A percentile compares a stretch with the other conserved stretches of the same genome.
Evolutionary conservation across 2,888 invertebrate species (phyloP).

Genomic region (Papilio gigon): DNA sequence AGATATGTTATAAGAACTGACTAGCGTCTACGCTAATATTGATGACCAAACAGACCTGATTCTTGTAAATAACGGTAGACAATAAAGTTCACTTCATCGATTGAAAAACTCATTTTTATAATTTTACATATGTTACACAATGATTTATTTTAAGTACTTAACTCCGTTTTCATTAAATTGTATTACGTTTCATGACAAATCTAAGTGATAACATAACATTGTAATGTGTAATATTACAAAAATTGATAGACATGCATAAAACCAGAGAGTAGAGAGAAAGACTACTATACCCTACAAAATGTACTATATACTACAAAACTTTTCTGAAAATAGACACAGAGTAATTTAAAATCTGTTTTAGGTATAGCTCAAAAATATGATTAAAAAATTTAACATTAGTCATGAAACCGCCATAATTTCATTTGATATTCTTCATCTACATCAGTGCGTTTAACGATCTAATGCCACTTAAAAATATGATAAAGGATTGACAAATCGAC

Average conservation of each 20-base stretch:
- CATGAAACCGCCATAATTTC: too few relatives aligned
- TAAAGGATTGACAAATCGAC: too few relatives aligned
- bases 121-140: slow-evolving; percentile 24
- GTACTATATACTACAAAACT: not conserved
- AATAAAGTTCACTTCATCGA: slow-evolving; percentile 99
- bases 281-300: not conserved
- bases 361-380: too few relatives aligned
- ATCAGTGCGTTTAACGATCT: too few relatives aligned
- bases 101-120: slow-evolving; percentile 95
- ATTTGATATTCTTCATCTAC: too few relatives aligned
- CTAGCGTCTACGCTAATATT: not conserved
- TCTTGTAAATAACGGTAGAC: slow-evolving; percentile 99
- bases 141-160: not conserved
- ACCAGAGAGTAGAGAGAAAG: not conserved
- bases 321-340: not conserved
- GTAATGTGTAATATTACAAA: not conserved
- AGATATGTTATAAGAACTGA: slow-evolving; percentile 15
- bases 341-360: too few relatives aligned
- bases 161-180: slow-evolving; percentile 1
- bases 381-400: too few relatives aligned
- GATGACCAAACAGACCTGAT: slow-evolving; percentile 86
- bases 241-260: slow-evolving; percentile 1
- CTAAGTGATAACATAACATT: not conserved
- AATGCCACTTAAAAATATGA: too few relatives aligned
- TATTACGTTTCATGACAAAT: slow-evolving; percentile 18